Evolutionary conservation across 2,113 vertebrate species (phyloP), one percentile per base, ranked within the genome.

Genomic region (Hirundichthys speculiger): DNA sequence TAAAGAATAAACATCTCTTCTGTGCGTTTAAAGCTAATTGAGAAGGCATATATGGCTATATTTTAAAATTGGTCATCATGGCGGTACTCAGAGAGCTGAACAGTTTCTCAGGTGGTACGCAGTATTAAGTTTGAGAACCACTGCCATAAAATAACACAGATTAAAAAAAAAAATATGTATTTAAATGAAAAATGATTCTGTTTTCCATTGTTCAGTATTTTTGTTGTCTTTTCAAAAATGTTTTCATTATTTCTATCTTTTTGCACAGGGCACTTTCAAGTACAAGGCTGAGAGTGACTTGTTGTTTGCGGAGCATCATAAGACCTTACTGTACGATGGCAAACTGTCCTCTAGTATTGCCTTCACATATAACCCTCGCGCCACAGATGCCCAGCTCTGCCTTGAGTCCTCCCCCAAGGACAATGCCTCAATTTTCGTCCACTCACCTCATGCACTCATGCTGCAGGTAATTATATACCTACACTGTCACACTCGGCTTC

Each of bases 361-460:
- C 64, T 98, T 99, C 90, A 93, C 95, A 0, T 99, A 98, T 67
- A 99, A 99, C 83, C 95, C 98, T 57, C 93, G 95, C 48, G 97
- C 98, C 87, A 99, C 97, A 42, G 98, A 99, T 65, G 97, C 96
- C 77, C 98, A 99, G 71, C 96, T 99, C 72, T 99, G 98, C 88
- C 94, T 99, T 0, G 97, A 99, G 85, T 99, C 96, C 42, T 98
- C 98, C 13, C 96, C 97, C 14, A 98, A 96, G 90, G 96, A 99
- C 86, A 98, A 94, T 51, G 77, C 93, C 85, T 99, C 98, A 27
- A 97, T 99, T 89, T 99, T 99, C 55, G 94, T 99, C 83, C 98
- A 99, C 87, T 99, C 97, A 5, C 98, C 98, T 1, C 98, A 99
- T 27, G 96, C 98, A 5, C 96, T 99, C 82, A 99, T 99, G 98